These are phyloP conservation scores for Luscinia luscinia DNA, from an alignment of 2,797 vertebrate species.

Conservation along the genomic window DNA sequence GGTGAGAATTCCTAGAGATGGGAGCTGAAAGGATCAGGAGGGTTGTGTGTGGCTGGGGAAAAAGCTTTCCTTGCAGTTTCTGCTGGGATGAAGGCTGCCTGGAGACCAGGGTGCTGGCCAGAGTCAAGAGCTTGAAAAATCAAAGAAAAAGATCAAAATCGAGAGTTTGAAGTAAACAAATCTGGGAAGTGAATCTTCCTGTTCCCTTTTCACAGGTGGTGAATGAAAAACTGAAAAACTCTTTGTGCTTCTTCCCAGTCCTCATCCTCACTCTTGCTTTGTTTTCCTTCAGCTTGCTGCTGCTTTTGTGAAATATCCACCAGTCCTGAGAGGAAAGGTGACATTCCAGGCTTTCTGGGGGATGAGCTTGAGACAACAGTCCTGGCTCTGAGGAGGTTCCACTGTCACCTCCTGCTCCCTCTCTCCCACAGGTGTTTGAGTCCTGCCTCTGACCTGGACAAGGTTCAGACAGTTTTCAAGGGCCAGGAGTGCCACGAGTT, in stretches of 20 bases:
- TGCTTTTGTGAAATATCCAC: not conserved
- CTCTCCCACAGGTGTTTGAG: not conserved
- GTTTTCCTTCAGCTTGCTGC: not conserved
- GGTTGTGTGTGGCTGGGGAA: fast-evolving
- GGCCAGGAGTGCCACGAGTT: not conserved
- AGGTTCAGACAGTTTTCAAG: not conserved
- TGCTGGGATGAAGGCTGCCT: not conserved
- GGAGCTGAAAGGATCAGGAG: not conserved
- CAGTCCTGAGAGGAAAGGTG: not conserved
- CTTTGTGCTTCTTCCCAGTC: not conserved
- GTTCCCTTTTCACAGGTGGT: not conserved
- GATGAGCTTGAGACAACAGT: not conserved
- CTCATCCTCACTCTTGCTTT: not conserved
- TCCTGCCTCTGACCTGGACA: not conserved
- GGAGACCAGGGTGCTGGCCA: not conserved
- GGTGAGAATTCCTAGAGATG: not conserved
- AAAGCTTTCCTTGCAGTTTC: not conserved
- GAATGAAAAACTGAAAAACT: not conserved
- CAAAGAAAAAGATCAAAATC: not conserved
- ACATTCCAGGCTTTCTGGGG: not conserved
- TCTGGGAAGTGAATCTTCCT: not conserved
- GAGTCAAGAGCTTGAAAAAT: not conserved
- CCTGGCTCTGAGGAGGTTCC: not conserved
- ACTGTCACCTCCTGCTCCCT: not conserved
- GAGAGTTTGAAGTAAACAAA: not conserved